These are phyloP conservation scores for Latrodectus elegans DNA, from an alignment of 2,888 invertebrate genomes.

Conservation along the genomic window DNA sequence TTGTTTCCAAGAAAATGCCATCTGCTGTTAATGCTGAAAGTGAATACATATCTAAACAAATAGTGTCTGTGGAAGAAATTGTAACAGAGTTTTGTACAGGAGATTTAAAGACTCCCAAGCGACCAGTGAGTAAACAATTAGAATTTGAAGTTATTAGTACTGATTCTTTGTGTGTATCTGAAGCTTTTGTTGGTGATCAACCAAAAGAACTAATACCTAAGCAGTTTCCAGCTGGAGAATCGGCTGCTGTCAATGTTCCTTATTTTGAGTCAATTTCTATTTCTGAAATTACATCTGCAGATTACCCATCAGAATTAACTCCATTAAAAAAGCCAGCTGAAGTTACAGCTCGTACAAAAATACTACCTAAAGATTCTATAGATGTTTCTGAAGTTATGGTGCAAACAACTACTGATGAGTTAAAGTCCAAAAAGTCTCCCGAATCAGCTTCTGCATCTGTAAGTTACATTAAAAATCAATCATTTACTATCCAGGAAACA, in stretches of 20 bases:
- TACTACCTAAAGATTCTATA: slow-evolving; percentile 63
- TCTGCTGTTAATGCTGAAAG: slow-evolving; percentile 77
- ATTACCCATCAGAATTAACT: slow-evolving; percentile 73
- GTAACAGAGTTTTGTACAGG: slow-evolving; percentile 51
- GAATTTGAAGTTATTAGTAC: slow-evolving; percentile 59
- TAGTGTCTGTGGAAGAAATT: slow-evolving; percentile 72
- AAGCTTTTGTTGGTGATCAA: slow-evolving; percentile 73
- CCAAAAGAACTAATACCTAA: slow-evolving; percentile 72
- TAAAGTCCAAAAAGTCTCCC: slow-evolving; percentile 80
- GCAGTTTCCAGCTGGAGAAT: slow-evolving; percentile 78
- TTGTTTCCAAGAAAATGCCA: slow-evolving; percentile 72
- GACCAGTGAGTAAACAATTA: slow-evolving; percentile 47
- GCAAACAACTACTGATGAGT: slow-evolving; percentile 82
- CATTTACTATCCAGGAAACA: slow-evolving; percentile 61
- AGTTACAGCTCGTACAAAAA: slow-evolving; percentile 36
- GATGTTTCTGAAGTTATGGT: slow-evolving; percentile 78
- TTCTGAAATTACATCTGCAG: slow-evolving; percentile 75
- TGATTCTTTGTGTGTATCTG: slow-evolving; percentile 63
- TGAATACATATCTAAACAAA: slow-evolving; percentile 77
- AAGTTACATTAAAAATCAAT: slow-evolving; percentile 59
- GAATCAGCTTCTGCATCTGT: slow-evolving; percentile 72
- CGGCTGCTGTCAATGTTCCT: slow-evolving; percentile 73
- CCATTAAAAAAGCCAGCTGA: slow-evolving; percentile 63
- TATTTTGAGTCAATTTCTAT: slow-evolving; percentile 75
- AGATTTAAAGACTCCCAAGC: slow-evolving; percentile 50